Percentiles rank a stretch among this genome's conserved stretches.
These are phyloP conservation scores for Drosophila parthenogenetica DNA, from an alignment of 2,888 invertebrate species.

Conservation along the genomic window DNA sequence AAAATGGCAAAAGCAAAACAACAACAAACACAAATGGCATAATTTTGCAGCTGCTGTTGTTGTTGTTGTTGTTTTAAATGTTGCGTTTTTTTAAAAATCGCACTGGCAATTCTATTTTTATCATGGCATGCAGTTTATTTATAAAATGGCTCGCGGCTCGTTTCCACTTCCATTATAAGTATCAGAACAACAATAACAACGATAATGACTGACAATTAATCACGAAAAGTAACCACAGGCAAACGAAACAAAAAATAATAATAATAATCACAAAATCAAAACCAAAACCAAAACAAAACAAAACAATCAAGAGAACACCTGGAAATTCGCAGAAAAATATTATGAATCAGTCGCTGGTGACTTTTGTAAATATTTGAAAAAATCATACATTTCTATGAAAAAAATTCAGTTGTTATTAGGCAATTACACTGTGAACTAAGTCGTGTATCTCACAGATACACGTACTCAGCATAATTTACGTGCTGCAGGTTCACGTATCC, in stretches of 20 bases:
- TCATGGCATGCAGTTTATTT: constrained; percentile 76
- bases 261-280: constrained; percentile 27
- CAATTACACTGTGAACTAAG: constrained; percentile 33
- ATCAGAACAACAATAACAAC: constrained; percentile 54
- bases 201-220: constrained; percentile 67
- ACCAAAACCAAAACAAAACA: constrained; percentile 39
- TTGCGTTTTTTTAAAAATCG: too few relatives aligned
- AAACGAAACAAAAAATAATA: constrained; percentile 47
- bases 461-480: constrained; percentile 20
- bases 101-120: constrained; percentile 73
- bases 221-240: constrained; percentile 67
- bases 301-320: constrained; percentile 63
- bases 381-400: too few relatives aligned
- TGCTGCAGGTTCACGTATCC: constrained; percentile 35
- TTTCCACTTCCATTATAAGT: constrained; percentile 58
- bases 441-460: constrained; percentile 38
- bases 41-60: constrained; percentile 51
- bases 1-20: constrained; percentile 42
- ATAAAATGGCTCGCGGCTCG: constrained; percentile 72
- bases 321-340: constrained; percentile 58
- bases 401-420: constrained; percentile 4
- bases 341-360: constrained; percentile 54
- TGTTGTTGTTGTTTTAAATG: constrained; percentile 20
- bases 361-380: constrained; percentile 52
- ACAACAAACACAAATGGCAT: constrained; percentile 43